Evolutionary conservation across 2,113 vertebrate genomes (phyloP), one percentile per base, ranked within the genome.

Genomic region (Siniperca chuatsi): DNA sequence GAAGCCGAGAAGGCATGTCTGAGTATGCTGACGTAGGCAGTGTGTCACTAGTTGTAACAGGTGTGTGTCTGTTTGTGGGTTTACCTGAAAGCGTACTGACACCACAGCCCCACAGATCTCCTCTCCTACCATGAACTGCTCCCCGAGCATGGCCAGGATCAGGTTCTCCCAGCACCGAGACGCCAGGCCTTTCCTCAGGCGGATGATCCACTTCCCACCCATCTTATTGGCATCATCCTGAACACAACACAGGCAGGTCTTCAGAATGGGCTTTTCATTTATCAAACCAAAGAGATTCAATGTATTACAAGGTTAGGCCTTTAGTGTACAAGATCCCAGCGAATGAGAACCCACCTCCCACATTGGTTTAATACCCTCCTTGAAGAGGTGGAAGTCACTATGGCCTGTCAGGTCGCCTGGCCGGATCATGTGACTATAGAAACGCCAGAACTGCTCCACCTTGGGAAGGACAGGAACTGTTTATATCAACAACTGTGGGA

Each of bases 361-460:
- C 96, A 97, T 97, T 64, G 96, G 96, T 92, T 97, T 97, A 88
- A 97, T 96, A 61, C 96, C 96, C 73, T 97, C 96, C 73, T 97
- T 97, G 78, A 97, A 97, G 40, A 97, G 94, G 68, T 97, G 96
- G 79, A 97, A 97, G 87, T 97, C 96, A 70, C 96, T 96, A 67
- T 97, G 96, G 37, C 96, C 96, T 0, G 96, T 96, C 62, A 97
- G 87, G 87, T 97, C 96, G 2, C 96, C 96, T 6, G 96, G 96
- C n/a, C 96, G 92, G 85, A 96, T 96, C 94, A 97, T 95, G 92
- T 97, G 96, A 94, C 96, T 97, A 90, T 97, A 97, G 81, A 97
- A 96, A 72, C 95, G 94, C 96, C 96, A 97, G 87, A 97, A 97
- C 92, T 97, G 96, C 88, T 97, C 96, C 89, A 97, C 96, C 96